Evolutionary conservation across 1,140 invertebrate genomes (phyloP).

Genomic region (Hestina assimilis): DNA sequence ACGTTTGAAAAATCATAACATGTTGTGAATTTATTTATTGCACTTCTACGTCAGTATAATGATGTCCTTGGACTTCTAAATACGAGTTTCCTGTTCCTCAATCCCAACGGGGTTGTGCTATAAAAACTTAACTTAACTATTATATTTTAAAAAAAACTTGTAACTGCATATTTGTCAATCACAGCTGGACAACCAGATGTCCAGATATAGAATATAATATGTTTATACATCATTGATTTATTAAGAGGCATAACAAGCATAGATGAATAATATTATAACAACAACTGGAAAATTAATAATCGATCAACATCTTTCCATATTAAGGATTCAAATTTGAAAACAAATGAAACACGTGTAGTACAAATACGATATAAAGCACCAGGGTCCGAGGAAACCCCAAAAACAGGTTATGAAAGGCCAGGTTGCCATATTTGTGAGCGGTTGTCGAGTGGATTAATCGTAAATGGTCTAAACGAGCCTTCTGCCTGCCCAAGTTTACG

Average conservation of each 20-base stretch:
- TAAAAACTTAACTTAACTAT: constrained; percentile 15
- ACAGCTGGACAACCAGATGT: constrained; percentile 15
- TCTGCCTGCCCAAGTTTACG: constrained; percentile 50
- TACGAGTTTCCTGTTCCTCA: constrained; percentile 23
- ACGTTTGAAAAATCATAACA: constrained; percentile 2
- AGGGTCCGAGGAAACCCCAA: constrained; percentile 69
- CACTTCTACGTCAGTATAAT: constrained; percentile 9
- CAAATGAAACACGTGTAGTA: constrained; percentile 43
- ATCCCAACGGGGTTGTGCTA: not conserved
- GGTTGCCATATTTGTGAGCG: constrained; percentile 72
- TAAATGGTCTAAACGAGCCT: constrained; percentile 74
- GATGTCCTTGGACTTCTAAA: constrained; percentile 22
- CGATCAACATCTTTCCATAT: constrained; percentile 22
- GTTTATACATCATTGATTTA: constrained; percentile 9
- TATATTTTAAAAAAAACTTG: not conserved
- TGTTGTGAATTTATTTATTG: constrained; percentile 16
- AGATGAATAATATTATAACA: constrained; percentile 27
- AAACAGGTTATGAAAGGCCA: constrained; percentile 75
- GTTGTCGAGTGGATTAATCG: constrained; percentile 71
- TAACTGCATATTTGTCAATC: constrained; percentile 19
- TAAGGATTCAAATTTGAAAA: constrained; percentile 33
- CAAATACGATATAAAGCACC: constrained; percentile 35
- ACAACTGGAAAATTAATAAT: constrained; percentile 18
- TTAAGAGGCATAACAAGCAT: constrained; percentile 12
- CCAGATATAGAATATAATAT: constrained; percentile 2